Evolutionary conservation across 1,140 invertebrate genomes (phyloP), one percentile per base, ranked within the genome.

Genomic region (Drosophila erecta): DNA sequence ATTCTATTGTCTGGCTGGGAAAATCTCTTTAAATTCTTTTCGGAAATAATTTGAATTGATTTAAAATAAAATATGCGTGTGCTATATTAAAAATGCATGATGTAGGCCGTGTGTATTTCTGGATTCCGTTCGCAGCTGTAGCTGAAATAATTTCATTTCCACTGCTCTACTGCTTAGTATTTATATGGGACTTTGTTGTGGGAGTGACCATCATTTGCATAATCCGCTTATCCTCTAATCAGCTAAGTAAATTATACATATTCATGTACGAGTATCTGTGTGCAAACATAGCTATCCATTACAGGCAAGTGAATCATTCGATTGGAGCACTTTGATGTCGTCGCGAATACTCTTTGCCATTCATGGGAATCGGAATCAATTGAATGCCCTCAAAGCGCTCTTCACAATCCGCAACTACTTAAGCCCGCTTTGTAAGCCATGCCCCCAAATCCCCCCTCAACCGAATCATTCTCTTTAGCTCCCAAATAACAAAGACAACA

Each of bases 201-300:
- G 46, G 24, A 65, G 46, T 64, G 67, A 27, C 55, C 71, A 71
- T 44, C 46, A 76, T 80, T 81, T 80, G 71, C 77, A 80, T 81
- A 86, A 81, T 64, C 69, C 27, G 74, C 81, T 87, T 81, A 87
- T 61, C 50, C 55, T 56, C 83, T 85, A 81, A 85, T 81, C 78
- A 81, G 75, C 62, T 69, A 74, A 70, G 60, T 81, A 69, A 71
- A 80, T 70, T 76, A 80, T 67, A 72, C 64, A 30, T 37, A 66
- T 35, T 17, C 46, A 30, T 10, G 37, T 37, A n/a, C n/a, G n/a
- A n/a, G n/a, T n/a, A 15, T n/a, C 14, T 14, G 20, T 65, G 20
- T 41, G 2, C 8, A 12, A 7, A 8, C 20, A 11, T 30, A n/a
- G 33, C 10, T 58, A 62, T 71, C 43, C 65, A 56, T 71, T 71